Evolutionary conservation across 2,797 vertebrate species (phyloP), one percentile per base, ranked within the genome.

Genomic region (Platyrinchus mystaceus): DNA sequence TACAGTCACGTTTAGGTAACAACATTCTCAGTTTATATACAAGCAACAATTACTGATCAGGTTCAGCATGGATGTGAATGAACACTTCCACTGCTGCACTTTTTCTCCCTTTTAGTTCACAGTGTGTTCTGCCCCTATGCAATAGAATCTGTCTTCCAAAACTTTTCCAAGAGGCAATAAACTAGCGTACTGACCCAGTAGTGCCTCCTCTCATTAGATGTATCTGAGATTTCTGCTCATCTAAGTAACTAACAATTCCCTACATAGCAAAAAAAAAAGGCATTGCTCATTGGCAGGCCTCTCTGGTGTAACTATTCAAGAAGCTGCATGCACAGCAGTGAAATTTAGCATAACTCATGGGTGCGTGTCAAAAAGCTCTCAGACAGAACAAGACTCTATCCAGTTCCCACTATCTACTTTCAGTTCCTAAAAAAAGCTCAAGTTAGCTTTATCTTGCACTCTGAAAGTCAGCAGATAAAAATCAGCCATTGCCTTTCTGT

Each of bases 51-150:
- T 66, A 68, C 34, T 43, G 3, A 50, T 23, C 14, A n/a, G 39
- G 22, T 50, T 82, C 59, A 76, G 27, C 32, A 59, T 2, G 12
- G 43, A 46, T 2, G 2, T 26, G 16, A 87, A 79, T 32, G 36
- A 10, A 62, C 12, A 15, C 16, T 69, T 75, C 15, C 18, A 52
- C 49, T 59, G 68, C 62, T 53, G 23, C 47, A 63, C 28, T 59
- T 66, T 91, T 93, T 93, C 84, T 94, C 79, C 81, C 73, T 86
- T 93, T 84, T 77, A 73, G 32, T 68, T 93, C 20, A 43, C 62
- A 87, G 41, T 85, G 69, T 63, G n/a, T 93, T 95, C 86, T 71
- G 41, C 44, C 59, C 53, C 47, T 71, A 7, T 21, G 36, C 60
- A 89, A 95, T 69, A 92, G 9, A 73, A 37, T 32, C 17, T 50